These are phyloP conservation scores for Myrmecophaga tridactyla DNA, from an alignment of 2,113 vertebrate genomes.

Conservation along the genomic window DNA sequence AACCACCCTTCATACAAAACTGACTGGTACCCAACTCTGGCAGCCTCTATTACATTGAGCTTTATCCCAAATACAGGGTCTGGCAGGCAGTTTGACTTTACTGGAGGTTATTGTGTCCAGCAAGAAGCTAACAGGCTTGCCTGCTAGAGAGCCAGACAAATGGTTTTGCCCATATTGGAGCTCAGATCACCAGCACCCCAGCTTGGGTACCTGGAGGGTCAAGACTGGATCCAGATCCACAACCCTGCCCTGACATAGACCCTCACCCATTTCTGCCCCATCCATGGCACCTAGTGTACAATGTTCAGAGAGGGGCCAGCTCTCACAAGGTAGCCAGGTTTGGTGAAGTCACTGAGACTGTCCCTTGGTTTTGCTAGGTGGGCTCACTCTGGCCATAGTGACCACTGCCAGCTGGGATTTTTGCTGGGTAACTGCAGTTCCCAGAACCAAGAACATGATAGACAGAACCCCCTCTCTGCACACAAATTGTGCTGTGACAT, in stretches of 20 bases:
- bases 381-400: background rate
- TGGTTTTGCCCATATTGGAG: background rate
- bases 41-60: background rate
- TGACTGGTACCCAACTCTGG: background rate
- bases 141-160: background rate
- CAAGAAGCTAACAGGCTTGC: background rate
- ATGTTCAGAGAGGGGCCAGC: background rate
- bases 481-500: background rate
- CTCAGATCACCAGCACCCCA: background rate
- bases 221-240: background rate
- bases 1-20: background rate
- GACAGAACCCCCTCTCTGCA: background rate
- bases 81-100: background rate
- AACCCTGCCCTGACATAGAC: background rate
- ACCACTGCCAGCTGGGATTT: background rate
- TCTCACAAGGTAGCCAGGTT: background rate
- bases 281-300: background rate
- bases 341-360: background rate
- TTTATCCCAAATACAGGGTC: background rate
- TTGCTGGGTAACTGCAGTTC: background rate
- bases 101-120: background rate
- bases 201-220: background rate
- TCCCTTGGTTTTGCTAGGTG: background rate
- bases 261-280: background rate
- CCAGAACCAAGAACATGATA: background rate